phyloP scores from a whole-genome alignment of 35 echinoderm and acorn worm genomes.

The Diadema setosum region DNA sequence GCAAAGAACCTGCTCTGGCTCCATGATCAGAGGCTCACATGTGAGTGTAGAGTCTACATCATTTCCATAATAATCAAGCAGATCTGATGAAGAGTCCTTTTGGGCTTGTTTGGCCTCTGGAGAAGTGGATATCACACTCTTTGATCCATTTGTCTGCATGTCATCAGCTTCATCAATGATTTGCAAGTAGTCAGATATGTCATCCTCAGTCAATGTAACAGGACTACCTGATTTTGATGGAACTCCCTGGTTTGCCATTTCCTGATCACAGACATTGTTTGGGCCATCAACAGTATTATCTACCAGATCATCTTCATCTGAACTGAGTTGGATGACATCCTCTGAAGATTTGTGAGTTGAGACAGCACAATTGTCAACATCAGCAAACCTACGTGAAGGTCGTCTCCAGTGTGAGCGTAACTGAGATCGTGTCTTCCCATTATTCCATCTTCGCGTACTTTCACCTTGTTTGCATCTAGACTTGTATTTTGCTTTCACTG shows the following conservation, averaged over 20 bases:
- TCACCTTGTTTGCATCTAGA: background rate
- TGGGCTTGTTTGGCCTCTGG: background rate
- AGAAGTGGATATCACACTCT: background rate
- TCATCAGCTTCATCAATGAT: constrained; percentile 42
- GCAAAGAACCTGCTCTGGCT: constrained; percentile 44
- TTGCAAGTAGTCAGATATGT: constrained; percentile 60
- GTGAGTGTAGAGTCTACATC: constrained; percentile 38
- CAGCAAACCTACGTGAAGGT: constrained; percentile 13
- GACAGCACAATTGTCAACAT: background rate
- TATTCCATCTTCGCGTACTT: constrained; percentile 46
- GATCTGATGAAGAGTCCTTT: background rate
- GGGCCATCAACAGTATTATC: background rate
- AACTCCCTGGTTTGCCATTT: background rate
- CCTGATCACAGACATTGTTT: background rate
- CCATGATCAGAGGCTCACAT: constrained; percentile 65
- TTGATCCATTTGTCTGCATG: background rate
- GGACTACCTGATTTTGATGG: constrained; percentile 31
- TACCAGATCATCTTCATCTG: background rate
- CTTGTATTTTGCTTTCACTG: constrained; percentile 57
- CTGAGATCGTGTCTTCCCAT: constrained; percentile 9
- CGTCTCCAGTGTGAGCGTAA: background rate
- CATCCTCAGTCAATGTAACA: constrained; percentile 41
- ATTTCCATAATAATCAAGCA: constrained; percentile 64
- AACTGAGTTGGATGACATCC: background rate
- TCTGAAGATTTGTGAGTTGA: background rate